Conservation (phyloP, 1,140 invertebrate genomes). For the Drosophila truncata region DNA sequence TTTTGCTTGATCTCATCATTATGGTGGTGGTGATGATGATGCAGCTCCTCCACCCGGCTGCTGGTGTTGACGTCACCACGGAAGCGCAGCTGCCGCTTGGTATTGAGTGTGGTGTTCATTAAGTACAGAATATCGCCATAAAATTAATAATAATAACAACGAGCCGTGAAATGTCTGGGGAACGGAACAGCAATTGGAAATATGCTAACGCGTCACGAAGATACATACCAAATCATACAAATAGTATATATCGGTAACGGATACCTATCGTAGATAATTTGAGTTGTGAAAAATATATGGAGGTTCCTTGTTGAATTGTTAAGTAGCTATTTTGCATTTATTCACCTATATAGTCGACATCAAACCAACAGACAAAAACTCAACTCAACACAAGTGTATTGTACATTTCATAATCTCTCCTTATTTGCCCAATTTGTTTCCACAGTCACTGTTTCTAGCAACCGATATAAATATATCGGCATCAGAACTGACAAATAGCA, state of each 20-base stretch:
- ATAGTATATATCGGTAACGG: not conserved
- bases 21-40: slow-evolving; percentile 22
- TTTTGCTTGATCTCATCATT: slow-evolving; percentile 49
- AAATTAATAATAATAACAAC: slow-evolving; percentile 50
- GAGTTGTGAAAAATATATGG: not conserved
- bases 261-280: not conserved
- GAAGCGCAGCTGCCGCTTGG: slow-evolving; percentile 65
- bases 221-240: slow-evolving; percentile 18
- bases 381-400: no score
- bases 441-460: not conserved
- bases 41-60: slow-evolving; percentile 64
- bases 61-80: slow-evolving; percentile 52
- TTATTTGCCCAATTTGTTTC: no score
- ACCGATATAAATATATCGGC: not conserved
- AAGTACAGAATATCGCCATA: slow-evolving; percentile 25
- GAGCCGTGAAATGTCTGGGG: slow-evolving; percentile 14
- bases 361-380: no score
- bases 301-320: not conserved
- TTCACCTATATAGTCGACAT: not conserved
- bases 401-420: no score
- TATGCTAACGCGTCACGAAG: slow-evolving; percentile 9
- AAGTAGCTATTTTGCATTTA: not conserved
- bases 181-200: slow-evolving; percentile 11
- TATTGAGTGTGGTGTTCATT: slow-evolving; percentile 56
- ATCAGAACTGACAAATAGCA: not conserved